Conservation (phyloP, 2,888 invertebrate species). For the Plagodis pulveraria region DNA sequence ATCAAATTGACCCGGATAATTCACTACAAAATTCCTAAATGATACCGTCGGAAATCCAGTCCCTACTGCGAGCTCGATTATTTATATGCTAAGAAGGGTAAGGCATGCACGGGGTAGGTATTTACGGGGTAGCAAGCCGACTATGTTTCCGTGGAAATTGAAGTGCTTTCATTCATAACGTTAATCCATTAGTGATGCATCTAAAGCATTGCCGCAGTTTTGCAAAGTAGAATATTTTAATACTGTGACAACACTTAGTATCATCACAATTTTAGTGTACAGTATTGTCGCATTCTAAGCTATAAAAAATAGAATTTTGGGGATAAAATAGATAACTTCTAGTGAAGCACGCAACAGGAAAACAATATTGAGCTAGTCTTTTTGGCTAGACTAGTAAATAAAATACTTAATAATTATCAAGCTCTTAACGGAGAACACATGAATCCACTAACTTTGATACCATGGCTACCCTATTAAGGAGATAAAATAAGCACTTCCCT, state of each 20-base stretch:
- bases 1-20: conserved; percentile 37
- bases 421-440: not conserved
- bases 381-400: no score
- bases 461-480: conserved; percentile 30
- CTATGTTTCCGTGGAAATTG: not conserved
- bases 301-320: no score
- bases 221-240: no score
- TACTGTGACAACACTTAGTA: no score
- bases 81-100: conserved; percentile 55
- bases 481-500: not conserved
- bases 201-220: no score
- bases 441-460: not conserved
- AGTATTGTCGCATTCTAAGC: no score
- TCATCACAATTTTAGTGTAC: no score
- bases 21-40: conserved; percentile 38
- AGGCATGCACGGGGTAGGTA: conserved; percentile 29
- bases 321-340: no score
- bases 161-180: not conserved
- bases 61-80: conserved; percentile 51
- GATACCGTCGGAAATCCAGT: conserved; percentile 39
- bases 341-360: no score
- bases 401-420: not conserved
- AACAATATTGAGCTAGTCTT: no score
- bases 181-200: no score
- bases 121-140: conserved; percentile 14